A percentile compares a stretch with the other conserved stretches of the same genome.
phyloP scores from a whole-genome alignment of 2,888 invertebrate species.

The Malthinus seriepunctatus region DNA sequence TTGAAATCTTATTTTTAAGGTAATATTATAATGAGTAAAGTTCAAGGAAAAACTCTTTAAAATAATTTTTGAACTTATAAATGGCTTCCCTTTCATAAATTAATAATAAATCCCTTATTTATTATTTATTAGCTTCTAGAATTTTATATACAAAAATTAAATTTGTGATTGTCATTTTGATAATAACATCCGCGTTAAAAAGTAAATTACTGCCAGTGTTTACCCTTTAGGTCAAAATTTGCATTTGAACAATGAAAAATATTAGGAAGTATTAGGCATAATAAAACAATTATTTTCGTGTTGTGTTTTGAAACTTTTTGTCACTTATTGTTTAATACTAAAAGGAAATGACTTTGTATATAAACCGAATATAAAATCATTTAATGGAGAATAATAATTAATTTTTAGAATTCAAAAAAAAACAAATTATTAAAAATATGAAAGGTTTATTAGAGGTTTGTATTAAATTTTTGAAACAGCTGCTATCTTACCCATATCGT shows the following conservation, averaged over 20 bases:
- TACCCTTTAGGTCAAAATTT: slow-evolving; percentile 25
- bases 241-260: slow-evolving; percentile 21
- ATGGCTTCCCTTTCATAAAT: slow-evolving; percentile 2
- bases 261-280: slow-evolving; percentile 31
- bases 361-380: too few species aligned
- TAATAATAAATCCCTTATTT: slow-evolving; percentile 12
- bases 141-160: not conserved
- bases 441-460: slow-evolving; percentile 3
- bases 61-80: too few species aligned
- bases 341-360: slow-evolving; percentile 20
- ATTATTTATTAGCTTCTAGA: not conserved
- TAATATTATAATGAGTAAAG: too few species aligned
- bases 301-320: slow-evolving; percentile 25
- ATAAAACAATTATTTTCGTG: slow-evolving; percentile 31
- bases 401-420: too few species aligned
- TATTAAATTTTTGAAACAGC: slow-evolving; percentile 12
- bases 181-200: slow-evolving; percentile 17
- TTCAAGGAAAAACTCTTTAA: too few species aligned
- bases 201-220: slow-evolving; percentile 16
- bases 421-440: not conserved
- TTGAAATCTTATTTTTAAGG: too few species aligned
- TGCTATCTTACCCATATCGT: too few species aligned
- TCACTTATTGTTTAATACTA: slow-evolving; percentile 28
- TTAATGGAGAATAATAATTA: too few species aligned
- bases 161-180: slow-evolving; percentile 15